A percentile compares a stretch with the other conserved stretches of the same genome.
These are phyloP conservation scores for Thunnus maccoyii DNA, from an alignment of 2,113 vertebrate species.

Conservation along the genomic window DNA sequence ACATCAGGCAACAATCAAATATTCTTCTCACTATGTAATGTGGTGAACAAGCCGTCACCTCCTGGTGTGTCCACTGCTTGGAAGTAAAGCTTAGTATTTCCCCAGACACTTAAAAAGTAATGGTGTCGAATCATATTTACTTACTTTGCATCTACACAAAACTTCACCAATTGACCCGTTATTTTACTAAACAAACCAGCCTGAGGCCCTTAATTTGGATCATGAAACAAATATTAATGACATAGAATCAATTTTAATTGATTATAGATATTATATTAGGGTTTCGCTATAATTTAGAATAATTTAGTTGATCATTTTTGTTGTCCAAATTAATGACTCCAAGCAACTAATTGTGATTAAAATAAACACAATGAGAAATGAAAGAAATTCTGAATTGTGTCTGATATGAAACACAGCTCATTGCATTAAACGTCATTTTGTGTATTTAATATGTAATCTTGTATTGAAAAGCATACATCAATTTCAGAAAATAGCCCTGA, in stretches of 20 bases:
- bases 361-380: too few species aligned
- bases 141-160: slow-evolving; percentile 32
- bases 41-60: slow-evolving; percentile 49
- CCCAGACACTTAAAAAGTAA: slow-evolving; percentile 45
- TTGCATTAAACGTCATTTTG: not conserved
- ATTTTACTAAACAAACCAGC: not conserved
- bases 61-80: slow-evolving; percentile 32
- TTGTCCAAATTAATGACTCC: too few species aligned
- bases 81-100: slow-evolving; percentile 58
- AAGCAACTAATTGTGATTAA: too few species aligned
- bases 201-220: not conserved
- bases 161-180: not conserved
- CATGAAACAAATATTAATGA: not conserved
- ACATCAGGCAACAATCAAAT: slow-evolving; percentile 69
- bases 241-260: not conserved
- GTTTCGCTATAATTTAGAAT: not conserved
- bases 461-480: not conserved
- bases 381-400: too few species aligned
- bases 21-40: slow-evolving; percentile 52
- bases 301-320: not conserved
- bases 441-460: not conserved
- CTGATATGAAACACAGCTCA: too few species aligned
- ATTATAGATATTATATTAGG: slow-evolving; percentile 6
- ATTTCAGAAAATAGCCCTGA: not conserved
- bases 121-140: slow-evolving; percentile 51